phyloP scores from a whole-genome alignment of 1,140 invertebrate genomes.

The Dryas iulia region DNA sequence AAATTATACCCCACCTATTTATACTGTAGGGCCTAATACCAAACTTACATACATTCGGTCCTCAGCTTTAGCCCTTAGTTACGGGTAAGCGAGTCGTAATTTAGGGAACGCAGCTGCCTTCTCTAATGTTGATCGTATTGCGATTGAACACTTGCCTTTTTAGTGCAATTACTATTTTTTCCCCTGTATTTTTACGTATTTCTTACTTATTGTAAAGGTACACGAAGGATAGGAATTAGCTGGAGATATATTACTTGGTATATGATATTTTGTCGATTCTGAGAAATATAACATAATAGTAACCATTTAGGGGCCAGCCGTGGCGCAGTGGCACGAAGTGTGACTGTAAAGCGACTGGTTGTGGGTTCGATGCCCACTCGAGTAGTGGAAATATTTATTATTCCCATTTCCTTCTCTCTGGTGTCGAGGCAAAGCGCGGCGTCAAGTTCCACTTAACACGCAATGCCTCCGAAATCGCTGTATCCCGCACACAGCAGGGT shows the following conservation, averaged over 20 bases:
- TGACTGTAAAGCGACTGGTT: no score
- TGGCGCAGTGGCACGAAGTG: no score
- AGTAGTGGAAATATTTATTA: no score
- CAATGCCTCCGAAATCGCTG: no score
- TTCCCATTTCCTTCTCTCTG: no score
- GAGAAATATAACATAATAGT: no score
- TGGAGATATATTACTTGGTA: background rate
- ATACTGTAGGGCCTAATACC: background rate
- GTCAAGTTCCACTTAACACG: no score
- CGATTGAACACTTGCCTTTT: slow-evolving; percentile 53
- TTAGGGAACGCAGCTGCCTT: slow-evolving; percentile 65
- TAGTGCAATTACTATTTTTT: slow-evolving; percentile 30
- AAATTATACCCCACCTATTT: background rate
- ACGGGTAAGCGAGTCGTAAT: slow-evolving; percentile 57
- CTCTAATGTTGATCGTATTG: slow-evolving; percentile 73
- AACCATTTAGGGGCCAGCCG: no score
- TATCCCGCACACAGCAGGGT: no score
- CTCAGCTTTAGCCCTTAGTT: slow-evolving; percentile 46
- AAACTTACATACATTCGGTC: background rate
- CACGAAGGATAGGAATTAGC: background rate
- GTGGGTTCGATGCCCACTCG: no score
- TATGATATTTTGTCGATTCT: no score
- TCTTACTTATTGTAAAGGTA: background rate
- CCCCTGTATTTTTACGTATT: background rate
- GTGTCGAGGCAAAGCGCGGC: no score